Evolutionary conservation across 2,888 invertebrate species (phyloP), one percentile per base, ranked within the genome.

Genomic region (Chymomyza caudatula): DNA sequence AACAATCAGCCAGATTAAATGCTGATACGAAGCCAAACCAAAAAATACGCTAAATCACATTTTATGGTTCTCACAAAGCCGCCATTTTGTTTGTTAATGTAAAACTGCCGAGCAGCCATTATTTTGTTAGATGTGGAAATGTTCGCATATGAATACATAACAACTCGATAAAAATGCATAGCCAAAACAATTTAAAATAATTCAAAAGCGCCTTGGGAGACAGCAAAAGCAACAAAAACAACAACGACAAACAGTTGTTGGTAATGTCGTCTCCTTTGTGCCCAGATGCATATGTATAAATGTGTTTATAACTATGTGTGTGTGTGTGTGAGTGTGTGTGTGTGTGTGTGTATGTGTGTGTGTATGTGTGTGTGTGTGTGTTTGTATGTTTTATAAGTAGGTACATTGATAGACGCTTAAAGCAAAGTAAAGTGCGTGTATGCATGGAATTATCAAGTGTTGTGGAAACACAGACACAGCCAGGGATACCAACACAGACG

Each of bases 391-490:
- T 37, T 11, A 11, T 37, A 37, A 37, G 29, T 37, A 11, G 11
- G 0, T 15, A 47, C 17, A 17, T 17, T 17, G 47, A 3, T 19
- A 69, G 77, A 79, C 69, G 71, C 69, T 71, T 77, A 49, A 49
- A 63, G 29, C 64, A 53, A 69, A 68, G 63, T 76, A 60, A 76
- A 78, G 78, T 85, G 83, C 81, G 82, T 82, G 82, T 81, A 76
- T 77, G 85, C 70, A 77, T 67, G 78, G 79, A 82, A 82, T 85
- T 82, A 85, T 82, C 85, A 82, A 85, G 81, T 82, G 81, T 82
- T 82, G 76, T 78, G 73, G 74, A 82, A 79, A 82, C 69, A 80
- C 63, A 55, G 57, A 29, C 37, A 23, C 71, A 60, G n/a, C n/a
- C n/a, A n/a, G n/a, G n/a, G 29, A 59, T 62, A 64, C 51, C 19